Conservation (phyloP, 2,888 invertebrate species). For the Drosophila barbarae region DNA sequence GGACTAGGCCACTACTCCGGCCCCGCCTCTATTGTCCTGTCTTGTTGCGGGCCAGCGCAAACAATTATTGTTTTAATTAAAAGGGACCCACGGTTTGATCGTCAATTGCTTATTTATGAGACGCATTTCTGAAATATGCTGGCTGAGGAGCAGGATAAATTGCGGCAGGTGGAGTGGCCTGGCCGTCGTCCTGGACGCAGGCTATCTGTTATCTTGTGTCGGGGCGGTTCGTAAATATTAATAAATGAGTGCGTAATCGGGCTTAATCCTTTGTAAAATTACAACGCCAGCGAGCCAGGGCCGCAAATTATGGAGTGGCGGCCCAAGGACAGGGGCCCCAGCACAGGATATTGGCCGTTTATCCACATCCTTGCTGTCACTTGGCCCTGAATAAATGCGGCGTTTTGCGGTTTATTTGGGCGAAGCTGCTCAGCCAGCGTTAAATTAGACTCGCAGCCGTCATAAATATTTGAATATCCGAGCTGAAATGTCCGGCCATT, state of each 20-base stretch:
- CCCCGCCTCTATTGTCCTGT: conserved; percentile 1
- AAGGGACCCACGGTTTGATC: conserved; percentile 21
- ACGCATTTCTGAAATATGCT: conserved; percentile 28
- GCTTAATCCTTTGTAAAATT: conserved; percentile 73
- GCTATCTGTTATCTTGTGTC: conserved; percentile 49
- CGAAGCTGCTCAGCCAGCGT: conserved; percentile 59
- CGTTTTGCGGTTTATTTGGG: conserved; percentile 42
- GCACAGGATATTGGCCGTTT: conserved; percentile 57
- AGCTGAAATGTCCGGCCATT: conserved; percentile 49
- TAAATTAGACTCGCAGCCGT: conserved; percentile 62
- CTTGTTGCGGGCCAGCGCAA: conserved; percentile 11
- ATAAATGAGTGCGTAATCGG: conserved; percentile 71
- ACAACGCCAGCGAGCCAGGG: conserved; percentile 54
- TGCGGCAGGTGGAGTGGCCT: conserved; percentile 17
- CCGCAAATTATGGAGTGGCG: conserved; percentile 56
- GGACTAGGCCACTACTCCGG: conserved; percentile 15
- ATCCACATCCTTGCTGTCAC: conserved; percentile 36
- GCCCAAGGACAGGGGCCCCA: conserved; percentile 21
- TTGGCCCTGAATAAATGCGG: conserved; percentile 35
- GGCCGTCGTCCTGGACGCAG: conserved; percentile 10
- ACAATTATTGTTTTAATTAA: conserved; percentile 48
- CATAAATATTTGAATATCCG: conserved; percentile 63
- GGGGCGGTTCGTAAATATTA: conserved; percentile 65
- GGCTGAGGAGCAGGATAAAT: conserved; percentile 1
- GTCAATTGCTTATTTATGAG: conserved; percentile 50